phyloP scores from a whole-genome alignment of 2,797 vertebrate species.

The Podarcis siculus region DNA sequence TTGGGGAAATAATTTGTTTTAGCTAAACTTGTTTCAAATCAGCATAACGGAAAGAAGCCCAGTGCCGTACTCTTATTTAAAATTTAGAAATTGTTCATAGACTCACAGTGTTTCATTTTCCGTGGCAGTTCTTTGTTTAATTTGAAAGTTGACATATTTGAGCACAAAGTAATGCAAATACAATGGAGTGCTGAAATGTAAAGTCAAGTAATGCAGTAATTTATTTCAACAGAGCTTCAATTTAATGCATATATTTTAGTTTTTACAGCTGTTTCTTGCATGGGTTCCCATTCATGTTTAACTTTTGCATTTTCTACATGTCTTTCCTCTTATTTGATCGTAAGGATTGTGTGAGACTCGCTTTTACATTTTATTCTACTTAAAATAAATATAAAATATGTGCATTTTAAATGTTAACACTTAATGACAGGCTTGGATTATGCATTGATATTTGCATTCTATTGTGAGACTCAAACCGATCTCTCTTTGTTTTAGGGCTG shows the following conservation, averaged over 20 bases:
- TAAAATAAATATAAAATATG: background rate
- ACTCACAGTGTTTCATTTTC: background rate
- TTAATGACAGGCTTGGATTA: constrained; percentile 3
- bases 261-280: background rate
- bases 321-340: background rate
- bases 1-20: background rate
- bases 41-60: background rate
- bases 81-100: accelerated
- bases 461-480: constrained; percentile 14
- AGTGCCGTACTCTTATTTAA: background rate
- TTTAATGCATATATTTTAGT: background rate
- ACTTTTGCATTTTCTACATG: background rate
- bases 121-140: background rate
- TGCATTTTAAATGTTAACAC: background rate
- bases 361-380: background rate
- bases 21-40: background rate
- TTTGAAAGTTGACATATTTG: background rate
- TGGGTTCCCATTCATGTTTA: constrained; percentile 4
- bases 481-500: constrained; percentile 82
- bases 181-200: constrained; percentile 1
- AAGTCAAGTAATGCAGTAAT: background rate
- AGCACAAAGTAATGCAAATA: background rate
- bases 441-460: background rate
- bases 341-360: background rate
- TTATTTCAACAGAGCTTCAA: background rate